These are phyloP conservation scores for Nasonia oneida DNA, from an alignment of 2,888 invertebrate species.

Conservation along the genomic window DNA sequence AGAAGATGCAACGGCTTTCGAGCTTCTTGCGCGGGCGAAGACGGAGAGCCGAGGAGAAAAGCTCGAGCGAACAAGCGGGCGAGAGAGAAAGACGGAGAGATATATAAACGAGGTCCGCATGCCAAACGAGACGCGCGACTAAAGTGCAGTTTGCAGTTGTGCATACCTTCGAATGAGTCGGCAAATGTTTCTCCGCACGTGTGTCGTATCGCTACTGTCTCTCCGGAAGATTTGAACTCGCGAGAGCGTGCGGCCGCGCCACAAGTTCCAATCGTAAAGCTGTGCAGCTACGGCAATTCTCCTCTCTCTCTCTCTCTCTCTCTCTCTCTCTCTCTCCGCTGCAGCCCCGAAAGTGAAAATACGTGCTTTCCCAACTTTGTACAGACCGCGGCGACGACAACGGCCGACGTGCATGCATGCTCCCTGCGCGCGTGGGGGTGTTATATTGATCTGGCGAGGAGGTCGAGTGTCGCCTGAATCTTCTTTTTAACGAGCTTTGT, in stretches of 20 bases:
- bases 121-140: conserved; percentile 61
- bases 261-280: conserved; percentile 49
- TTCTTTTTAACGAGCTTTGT: conserved; percentile 14
- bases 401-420: background rate
- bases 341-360: conserved; percentile 29
- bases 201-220: conserved; percentile 12
- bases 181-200: conserved; percentile 37
- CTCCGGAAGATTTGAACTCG: conserved; percentile 46
- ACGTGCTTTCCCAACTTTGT: conserved; percentile 35
- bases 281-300: background rate
- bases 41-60: background rate
- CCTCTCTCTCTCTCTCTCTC: background rate
- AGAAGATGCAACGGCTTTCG: background rate
- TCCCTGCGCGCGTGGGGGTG: background rate
- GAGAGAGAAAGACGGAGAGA: background rate
- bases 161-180: conserved; percentile 61
- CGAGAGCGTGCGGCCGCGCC: conserved; percentile 24
- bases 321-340: background rate
- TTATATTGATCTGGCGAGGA: conserved; percentile 43
- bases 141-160: conserved; percentile 73
- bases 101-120: background rate
- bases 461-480: background rate
- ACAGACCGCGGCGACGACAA: background rate
- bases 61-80: background rate
- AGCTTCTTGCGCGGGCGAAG: background rate